A percentile compares a stretch with the other conserved stretches of the same genome.
phyloP scores from a whole-genome alignment of 2,797 vertebrate species.

The Hapalemur alaotrensis region DNA sequence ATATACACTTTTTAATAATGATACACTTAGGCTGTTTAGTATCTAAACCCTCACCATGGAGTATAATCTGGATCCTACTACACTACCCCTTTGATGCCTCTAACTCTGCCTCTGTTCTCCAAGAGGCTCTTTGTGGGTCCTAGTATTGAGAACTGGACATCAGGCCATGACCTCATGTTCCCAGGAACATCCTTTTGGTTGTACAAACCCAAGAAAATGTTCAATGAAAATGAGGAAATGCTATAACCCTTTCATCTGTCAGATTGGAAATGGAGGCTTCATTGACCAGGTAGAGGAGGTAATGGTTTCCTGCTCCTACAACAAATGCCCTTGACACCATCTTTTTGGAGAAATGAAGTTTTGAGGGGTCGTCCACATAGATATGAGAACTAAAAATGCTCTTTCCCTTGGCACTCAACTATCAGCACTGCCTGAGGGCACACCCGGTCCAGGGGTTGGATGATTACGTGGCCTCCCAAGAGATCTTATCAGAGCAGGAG shows the following conservation, averaged over 20 bases:
- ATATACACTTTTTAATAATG: neutral
- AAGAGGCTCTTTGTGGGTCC: neutral
- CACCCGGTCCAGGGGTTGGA: neutral
- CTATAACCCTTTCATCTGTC: neutral
- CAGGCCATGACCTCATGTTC: neutral
- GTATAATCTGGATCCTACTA: neutral
- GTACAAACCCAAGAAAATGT: neutral
- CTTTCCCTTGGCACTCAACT: neutral
- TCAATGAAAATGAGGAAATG: neutral
- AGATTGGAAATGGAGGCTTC: neutral
- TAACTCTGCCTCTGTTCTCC: neutral
- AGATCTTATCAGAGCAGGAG: neutral
- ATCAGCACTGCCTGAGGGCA: neutral
- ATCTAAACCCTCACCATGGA: neutral
- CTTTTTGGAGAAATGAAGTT: neutral
- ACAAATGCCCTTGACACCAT: neutral
- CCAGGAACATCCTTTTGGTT: neutral
- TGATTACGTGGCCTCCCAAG: neutral
- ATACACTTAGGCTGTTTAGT: neutral
- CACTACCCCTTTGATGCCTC: rapidly evolving
- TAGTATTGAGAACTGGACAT: neutral
- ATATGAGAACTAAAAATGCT: neutral
- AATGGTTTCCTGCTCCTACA: neutral
- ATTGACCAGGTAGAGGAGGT: neutral
- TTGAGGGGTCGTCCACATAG: neutral